Evolutionary conservation across 2,113 vertebrate genomes (phyloP), one percentile per base, ranked within the genome.

Genomic region (Perca fluviatilis): DNA sequence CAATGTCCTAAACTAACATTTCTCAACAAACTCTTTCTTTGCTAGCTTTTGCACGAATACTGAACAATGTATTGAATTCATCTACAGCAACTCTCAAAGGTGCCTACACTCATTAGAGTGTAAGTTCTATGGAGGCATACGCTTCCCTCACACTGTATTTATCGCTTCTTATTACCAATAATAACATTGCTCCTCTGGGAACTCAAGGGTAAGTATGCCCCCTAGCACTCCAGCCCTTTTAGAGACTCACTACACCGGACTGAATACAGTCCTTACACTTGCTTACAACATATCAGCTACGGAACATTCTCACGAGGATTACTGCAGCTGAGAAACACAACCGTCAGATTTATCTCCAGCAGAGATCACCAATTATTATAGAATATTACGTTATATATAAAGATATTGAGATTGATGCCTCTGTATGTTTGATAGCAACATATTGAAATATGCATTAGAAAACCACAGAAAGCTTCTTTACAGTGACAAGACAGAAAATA

Each of bases 141-240:
- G 68, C 80, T 90, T 81, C 87, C 67, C 89, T 94, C 87, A 89
- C 87, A 68, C 91, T 90, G 90, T 93, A 91, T 95, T 95, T 95
- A 95, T 93, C 80, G 84, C 92, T 92, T 95, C 91, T 95, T 95
- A 95, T 94, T 95, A 94, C 89, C 92, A 93, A 95, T 95, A 95
- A 95, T 94, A 95, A 95, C 95, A 94, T 84, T 80, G 87, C 85
- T 95, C 94, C 95, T 94, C 79, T 74, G 94, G 93, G 95, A 95
- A 85, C 92, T 91, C 80, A 73, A 83, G 93, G 95, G 86, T 95
- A 96, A 95, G 91, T 92, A 92, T 94, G 94, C 94, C 95, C 94
- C 83, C 91, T 84, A 94, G 95, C 94, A 90, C 81, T 93, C 65
- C 84, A 92, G 89, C 84, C 89, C 88, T 93, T 91, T 92, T 57